These are phyloP conservation scores for Papilio dardanus DNA, from an alignment of 1,140 invertebrate genomes.

Conservation along the genomic window DNA sequence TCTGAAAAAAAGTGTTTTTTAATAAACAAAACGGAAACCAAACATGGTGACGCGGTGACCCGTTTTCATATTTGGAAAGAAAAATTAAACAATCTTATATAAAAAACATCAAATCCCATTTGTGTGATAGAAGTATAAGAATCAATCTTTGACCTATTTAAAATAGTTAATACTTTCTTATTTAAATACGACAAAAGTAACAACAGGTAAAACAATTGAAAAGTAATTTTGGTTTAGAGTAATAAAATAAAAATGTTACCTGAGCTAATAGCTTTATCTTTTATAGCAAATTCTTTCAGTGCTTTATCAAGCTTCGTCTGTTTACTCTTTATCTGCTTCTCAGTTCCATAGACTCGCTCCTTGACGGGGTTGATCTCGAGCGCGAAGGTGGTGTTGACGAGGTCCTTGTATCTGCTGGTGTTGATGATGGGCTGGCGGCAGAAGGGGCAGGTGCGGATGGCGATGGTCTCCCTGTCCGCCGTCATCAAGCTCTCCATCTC, in stretches of 20 bases:
- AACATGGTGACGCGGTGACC: too few relatives aligned
- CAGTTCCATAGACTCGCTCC: conserved; percentile 69
- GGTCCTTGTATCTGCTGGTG: conserved; percentile 84
- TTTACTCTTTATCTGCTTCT: conserved; percentile 42
- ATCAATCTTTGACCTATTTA: too few relatives aligned
- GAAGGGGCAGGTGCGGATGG: conserved; percentile 84
- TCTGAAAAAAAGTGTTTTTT: conserved; percentile 46
- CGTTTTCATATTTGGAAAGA: background rate
- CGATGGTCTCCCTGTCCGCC: conserved; percentile 73
- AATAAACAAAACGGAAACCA: too few relatives aligned
- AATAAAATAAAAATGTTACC: background rate
- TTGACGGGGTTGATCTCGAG: conserved; percentile 84
- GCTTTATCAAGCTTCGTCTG: conserved; percentile 35
- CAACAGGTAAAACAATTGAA: background rate
- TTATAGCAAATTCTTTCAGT: conserved; percentile 16
- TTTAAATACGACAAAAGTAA: too few relatives aligned
- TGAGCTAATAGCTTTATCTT: background rate
- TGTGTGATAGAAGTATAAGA: too few relatives aligned
- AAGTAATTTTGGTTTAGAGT: background rate
- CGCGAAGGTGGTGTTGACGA: conserved; percentile 81
- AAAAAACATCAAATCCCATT: background rate
- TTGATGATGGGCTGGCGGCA: conserved; percentile 85
- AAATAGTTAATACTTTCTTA: too few relatives aligned
- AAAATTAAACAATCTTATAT: background rate
- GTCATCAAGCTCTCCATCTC: conserved; percentile 83